Evolutionary conservation across 1,140 invertebrate genomes (phyloP).

Genomic region (Drosophila sulfurigaster): DNA sequence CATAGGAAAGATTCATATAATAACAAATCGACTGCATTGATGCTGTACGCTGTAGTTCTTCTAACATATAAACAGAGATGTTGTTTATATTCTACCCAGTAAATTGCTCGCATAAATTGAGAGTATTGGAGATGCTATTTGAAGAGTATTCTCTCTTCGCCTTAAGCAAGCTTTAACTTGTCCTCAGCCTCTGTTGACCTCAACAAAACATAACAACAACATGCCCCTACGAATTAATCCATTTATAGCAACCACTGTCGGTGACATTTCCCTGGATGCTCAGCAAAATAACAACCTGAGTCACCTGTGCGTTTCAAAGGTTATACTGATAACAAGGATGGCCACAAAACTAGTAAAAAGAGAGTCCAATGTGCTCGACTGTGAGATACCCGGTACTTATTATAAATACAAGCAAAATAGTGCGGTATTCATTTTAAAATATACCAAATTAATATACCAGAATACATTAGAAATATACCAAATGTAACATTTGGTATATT

Average conservation of each 20-base stretch:
- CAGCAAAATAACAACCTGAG: slow-evolving; percentile 5
- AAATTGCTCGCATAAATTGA: no score
- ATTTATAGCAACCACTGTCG: slow-evolving; percentile 76
- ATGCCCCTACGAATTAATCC: slow-evolving; percentile 76
- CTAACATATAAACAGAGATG: background rate
- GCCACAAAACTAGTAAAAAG: no score
- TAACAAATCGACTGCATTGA: slow-evolving; percentile 20
- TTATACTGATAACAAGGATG: background rate
- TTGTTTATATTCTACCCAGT: slow-evolving; percentile 11
- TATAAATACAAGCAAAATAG: no score
- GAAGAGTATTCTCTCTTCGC: slow-evolving; percentile 21
- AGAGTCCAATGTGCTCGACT: background rate
- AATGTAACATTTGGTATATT: no score
- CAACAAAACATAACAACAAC: slow-evolving; percentile 24
- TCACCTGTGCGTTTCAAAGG: slow-evolving; percentile 22
- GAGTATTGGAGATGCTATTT: background rate
- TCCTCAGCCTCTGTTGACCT: slow-evolving; percentile 25
- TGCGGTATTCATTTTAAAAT: no score
- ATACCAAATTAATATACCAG: no score
- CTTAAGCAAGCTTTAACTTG: background rate
- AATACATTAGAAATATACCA: no score
- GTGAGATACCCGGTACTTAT: no score
- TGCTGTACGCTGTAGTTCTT: slow-evolving; percentile 47
- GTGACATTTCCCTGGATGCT: slow-evolving; percentile 51
- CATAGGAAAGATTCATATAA: slow-evolving; percentile 76